These are phyloP conservation scores for Corapipo altera DNA, from an alignment of 2,113 vertebrate species.

Conservation along the genomic window DNA sequence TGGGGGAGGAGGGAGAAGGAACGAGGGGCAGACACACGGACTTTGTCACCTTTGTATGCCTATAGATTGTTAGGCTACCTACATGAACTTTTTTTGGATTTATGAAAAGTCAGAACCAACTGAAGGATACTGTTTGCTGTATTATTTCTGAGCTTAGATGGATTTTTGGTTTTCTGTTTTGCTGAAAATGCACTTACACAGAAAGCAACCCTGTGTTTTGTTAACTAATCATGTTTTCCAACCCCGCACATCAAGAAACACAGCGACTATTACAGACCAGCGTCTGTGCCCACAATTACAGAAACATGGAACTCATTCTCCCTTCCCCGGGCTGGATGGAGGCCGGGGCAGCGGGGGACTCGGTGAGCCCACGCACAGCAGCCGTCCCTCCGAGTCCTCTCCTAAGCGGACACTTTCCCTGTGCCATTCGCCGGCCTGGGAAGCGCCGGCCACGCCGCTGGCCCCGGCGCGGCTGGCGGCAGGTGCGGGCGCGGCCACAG, in stretches of 20 bases:
- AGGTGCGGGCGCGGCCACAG: neutral
- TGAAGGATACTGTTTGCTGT: neutral
- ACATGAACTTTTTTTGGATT: neutral
- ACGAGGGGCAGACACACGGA: neutral
- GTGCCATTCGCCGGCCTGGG: neutral
- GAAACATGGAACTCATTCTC: too few relatives aligned
- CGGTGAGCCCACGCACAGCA: neutral
- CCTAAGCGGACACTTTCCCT: neutral
- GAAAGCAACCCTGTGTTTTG: neutral
- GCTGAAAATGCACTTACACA: neutral
- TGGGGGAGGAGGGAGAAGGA: neutral
- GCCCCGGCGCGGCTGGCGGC: neutral
- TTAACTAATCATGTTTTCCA: neutral
- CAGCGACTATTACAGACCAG: neutral
- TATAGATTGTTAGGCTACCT: neutral
- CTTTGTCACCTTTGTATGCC: neutral
- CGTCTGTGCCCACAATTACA: fast-evolving
- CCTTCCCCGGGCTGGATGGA: neutral
- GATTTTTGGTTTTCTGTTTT: neutral
- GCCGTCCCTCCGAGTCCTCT: too few relatives aligned
- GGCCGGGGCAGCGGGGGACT: neutral
- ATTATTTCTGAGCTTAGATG: neutral
- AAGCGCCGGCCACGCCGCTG: neutral
- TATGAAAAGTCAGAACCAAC: neutral
- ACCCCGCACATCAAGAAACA: neutral